Conservation (phyloP, 2,113 vertebrate species). For the Orycteropus afer region DNA sequence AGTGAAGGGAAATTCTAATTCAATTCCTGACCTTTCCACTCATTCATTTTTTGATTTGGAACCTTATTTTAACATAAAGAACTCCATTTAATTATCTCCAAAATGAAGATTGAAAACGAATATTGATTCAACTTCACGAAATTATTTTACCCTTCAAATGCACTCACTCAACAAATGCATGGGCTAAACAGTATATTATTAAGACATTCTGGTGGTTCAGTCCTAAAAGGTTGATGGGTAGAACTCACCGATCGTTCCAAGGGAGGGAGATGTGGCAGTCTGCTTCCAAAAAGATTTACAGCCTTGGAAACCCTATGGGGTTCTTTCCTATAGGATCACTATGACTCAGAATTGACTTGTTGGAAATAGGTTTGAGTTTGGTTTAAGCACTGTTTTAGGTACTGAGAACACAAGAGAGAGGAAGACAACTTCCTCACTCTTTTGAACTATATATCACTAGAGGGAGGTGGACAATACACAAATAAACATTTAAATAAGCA, state of each 20-base stretch:
- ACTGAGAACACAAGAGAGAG: neutral
- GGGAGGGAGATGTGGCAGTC: too few relatives aligned
- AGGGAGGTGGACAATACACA: too few relatives aligned
- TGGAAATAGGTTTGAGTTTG: too few relatives aligned
- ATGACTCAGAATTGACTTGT: too few relatives aligned
- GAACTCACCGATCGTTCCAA: too few relatives aligned
- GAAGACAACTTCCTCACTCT: neutral
- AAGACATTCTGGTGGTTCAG: too few relatives aligned
- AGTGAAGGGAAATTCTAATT: neutral
- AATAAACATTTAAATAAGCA: constrained; percentile 29
- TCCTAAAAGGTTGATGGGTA: too few relatives aligned
- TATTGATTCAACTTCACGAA: neutral
- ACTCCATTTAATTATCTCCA: constrained; percentile 2
- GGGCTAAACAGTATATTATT: neutral
- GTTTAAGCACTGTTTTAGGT: neutral
- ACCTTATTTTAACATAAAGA: neutral
- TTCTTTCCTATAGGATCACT: too few relatives aligned
- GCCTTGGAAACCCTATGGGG: too few relatives aligned
- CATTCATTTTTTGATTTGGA: constrained; percentile 32
- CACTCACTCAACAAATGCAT: neutral
- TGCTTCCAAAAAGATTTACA: too few relatives aligned
- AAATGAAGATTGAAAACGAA: neutral
- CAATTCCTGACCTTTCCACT: neutral
- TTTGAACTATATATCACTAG: neutral
- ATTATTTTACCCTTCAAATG: constrained; percentile 24